These are phyloP conservation scores for Gonioctena quinquepunctata DNA, from an alignment of 1,140 invertebrate genomes.

Conservation along the genomic window DNA sequence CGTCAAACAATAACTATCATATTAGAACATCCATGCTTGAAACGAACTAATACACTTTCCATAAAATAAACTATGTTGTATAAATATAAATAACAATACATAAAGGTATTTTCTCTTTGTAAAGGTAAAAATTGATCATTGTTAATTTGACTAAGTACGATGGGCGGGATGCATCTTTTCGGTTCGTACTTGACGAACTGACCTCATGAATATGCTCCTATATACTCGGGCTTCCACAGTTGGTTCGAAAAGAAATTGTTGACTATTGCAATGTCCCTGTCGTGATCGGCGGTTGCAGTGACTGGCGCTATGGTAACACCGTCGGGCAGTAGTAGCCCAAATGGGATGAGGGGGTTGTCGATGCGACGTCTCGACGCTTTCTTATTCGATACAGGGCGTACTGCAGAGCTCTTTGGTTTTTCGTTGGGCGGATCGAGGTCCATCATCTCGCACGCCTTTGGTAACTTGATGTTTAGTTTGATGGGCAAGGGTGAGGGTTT, in stretches of 20 bases:
- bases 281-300: constrained; percentile 51
- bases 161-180: background rate
- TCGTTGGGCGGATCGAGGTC: constrained; percentile 18
- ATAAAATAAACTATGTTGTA: constrained; percentile 45
- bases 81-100: constrained; percentile 56
- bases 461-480: constrained; percentile 14
- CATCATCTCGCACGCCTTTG: constrained; percentile 18
- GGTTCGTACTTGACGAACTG: background rate
- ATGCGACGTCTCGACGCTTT: constrained; percentile 34
- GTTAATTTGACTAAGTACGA: constrained; percentile 39
- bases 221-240: constrained; percentile 63
- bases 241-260: constrained; percentile 63
- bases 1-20: constrained; percentile 13
- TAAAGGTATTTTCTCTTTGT: constrained; percentile 44
- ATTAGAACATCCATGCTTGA: constrained; percentile 34
- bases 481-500: background rate
- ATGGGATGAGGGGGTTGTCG: constrained; percentile 53
- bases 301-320: constrained; percentile 57
- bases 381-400: background rate
- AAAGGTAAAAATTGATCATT: constrained; percentile 33
- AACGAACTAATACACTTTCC: constrained; percentile 41
- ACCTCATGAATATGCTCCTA: constrained; percentile 53
- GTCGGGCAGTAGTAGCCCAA: constrained; percentile 55
- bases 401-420: constrained; percentile 10
- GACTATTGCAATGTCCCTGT: constrained; percentile 58